phyloP scores from a whole-genome alignment of 1,140 invertebrate species.

The Drosophila quadrilineata region DNA sequence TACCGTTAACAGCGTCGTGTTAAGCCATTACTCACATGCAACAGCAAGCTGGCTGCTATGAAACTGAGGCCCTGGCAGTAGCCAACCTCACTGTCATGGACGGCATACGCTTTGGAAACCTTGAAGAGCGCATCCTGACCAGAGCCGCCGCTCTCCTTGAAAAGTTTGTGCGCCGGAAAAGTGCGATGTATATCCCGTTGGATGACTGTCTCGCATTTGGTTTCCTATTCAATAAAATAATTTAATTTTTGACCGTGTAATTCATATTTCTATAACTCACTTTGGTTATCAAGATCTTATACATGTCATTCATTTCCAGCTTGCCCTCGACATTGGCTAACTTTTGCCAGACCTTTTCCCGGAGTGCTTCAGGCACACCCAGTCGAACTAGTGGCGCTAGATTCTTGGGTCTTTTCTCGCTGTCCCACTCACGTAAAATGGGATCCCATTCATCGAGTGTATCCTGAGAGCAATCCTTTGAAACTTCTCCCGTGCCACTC shows the following conservation, averaged over 20 bases:
- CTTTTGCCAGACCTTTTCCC: conserved; percentile 98
- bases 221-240: conserved; percentile 53
- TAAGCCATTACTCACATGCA: conserved; percentile 90
- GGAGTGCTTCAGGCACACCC: conserved; percentile 96
- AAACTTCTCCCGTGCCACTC: conserved; percentile 97
- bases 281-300: conserved; percentile 95
- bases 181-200: conserved; percentile 98
- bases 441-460: conserved; percentile 96
- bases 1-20: neutral
- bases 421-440: conserved; percentile 90
- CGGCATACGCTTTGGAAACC: conserved; percentile 98
- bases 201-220: conserved; percentile 93
- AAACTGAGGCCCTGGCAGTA: conserved; percentile 99
- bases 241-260: neutral
- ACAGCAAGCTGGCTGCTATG: conserved; percentile 94
- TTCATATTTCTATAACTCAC: conserved; percentile 38
- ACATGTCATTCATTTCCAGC: conserved; percentile 93
- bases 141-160: conserved; percentile 93
- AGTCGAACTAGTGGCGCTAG: conserved; percentile 89
- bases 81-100: conserved; percentile 98
- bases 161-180: conserved; percentile 99
- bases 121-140: conserved; percentile 97
- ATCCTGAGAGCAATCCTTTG: conserved; percentile 96
- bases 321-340: conserved; percentile 93
- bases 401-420: conserved; percentile 89